These are phyloP conservation scores for Endotricha flammealis DNA, from an alignment of 2,888 invertebrate species.

Conservation along the genomic window DNA sequence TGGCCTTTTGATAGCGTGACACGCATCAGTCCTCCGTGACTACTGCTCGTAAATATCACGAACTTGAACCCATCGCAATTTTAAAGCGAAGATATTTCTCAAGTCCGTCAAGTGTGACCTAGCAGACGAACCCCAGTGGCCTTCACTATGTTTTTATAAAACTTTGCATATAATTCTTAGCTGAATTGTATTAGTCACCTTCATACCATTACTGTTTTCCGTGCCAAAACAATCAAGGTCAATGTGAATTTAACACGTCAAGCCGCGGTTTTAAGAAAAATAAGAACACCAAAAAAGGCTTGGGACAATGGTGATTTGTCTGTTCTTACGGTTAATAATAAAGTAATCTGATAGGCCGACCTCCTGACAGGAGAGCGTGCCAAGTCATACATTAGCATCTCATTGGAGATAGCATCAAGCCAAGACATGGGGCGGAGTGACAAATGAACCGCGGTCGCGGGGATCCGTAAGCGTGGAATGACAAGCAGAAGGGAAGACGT, in stretches of 20 bases:
- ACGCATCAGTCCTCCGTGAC: constrained; percentile 23
- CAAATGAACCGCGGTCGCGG: constrained; percentile 29
- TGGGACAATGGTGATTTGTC: constrained; percentile 33
- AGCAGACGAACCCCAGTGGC: constrained; percentile 4
- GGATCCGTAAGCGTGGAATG: constrained; percentile 30
- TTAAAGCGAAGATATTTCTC: neutral
- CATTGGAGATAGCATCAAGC: constrained; percentile 57
- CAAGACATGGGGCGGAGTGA: constrained; percentile 42
- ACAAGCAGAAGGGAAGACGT: constrained; percentile 32
- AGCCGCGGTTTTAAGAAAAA: constrained; percentile 31
- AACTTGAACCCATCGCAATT: constrained; percentile 13
- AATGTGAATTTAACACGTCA: constrained; percentile 30
- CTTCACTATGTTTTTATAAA: constrained; percentile 3
- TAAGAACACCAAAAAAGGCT: constrained; percentile 34
- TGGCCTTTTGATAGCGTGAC: constrained; percentile 36
- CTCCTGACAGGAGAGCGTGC: constrained; percentile 48
- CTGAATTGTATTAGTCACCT: neutral
- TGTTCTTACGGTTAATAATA: constrained; percentile 43
- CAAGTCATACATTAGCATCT: constrained; percentile 73
- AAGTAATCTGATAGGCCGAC: constrained; percentile 54
- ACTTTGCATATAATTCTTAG: constrained; percentile 10
- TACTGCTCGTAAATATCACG: constrained; percentile 25
- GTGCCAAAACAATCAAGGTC: constrained; percentile 38
- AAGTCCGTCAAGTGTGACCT: neutral
- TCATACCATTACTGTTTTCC: constrained; percentile 16